phyloP scores from a whole-genome alignment of 2,888 invertebrate genomes.

The Leptopilina drosophilae region DNA sequence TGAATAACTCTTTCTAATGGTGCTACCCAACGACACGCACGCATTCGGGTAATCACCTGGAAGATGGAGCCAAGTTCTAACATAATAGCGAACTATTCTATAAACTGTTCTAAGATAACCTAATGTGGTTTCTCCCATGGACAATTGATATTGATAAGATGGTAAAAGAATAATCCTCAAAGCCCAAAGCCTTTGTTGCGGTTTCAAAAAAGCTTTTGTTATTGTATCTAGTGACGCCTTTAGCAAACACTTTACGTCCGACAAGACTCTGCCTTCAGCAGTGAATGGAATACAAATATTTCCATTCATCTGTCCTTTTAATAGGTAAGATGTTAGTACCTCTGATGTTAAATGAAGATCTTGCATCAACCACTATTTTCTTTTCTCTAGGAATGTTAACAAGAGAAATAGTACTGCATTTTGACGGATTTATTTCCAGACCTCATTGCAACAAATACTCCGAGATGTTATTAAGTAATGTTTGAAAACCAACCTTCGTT shows the following conservation, averaged over 20 bases:
- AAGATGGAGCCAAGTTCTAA: conserved; percentile 65
- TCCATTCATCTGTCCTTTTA: conserved; percentile 51
- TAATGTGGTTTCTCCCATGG: conserved; percentile 63
- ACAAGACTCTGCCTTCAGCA: conserved; percentile 36
- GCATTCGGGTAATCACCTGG: conserved; percentile 65
- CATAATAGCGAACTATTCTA: conserved; percentile 60
- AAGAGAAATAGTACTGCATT: conserved; percentile 64
- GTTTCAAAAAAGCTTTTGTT: conserved; percentile 48
- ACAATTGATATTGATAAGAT: conserved; percentile 65
- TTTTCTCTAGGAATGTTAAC: conserved; percentile 57
- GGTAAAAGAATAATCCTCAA: conserved; percentile 48
- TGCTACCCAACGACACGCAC: no score
- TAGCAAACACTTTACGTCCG: background rate
- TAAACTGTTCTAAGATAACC: conserved; percentile 65
- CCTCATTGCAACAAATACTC: conserved; percentile 54
- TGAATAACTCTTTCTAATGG: no score
- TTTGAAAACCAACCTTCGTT: conserved; percentile 53
- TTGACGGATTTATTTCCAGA: conserved; percentile 61
- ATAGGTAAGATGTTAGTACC: conserved; percentile 55
- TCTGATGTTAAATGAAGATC: background rate
- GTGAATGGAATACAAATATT: conserved; percentile 51
- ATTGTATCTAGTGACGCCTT: background rate
- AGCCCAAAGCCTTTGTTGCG: conserved; percentile 54
- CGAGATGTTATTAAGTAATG: conserved; percentile 11
- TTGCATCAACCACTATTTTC: conserved; percentile 43